Conservation (phyloP, 2,888 invertebrate genomes). For the Ophion obscuratus region DNA sequence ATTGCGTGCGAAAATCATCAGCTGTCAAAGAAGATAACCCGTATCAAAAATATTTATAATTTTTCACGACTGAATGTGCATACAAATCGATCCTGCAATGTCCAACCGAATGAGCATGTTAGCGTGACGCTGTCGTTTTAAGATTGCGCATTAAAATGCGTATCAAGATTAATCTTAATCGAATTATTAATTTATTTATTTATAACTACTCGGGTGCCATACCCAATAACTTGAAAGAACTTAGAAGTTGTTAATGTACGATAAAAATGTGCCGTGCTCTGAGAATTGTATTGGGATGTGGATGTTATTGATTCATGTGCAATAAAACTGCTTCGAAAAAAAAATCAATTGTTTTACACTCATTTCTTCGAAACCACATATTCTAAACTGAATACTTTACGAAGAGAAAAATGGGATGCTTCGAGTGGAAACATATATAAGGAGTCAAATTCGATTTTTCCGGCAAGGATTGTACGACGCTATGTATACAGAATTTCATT, state of each 20-base stretch:
- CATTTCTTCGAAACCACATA: not conserved
- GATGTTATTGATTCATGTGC: conserved; percentile 59
- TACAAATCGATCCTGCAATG: conserved; percentile 2
- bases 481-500: not conserved
- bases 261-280: conserved; percentile 42
- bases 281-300: conserved; percentile 39
- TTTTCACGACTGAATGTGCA: conserved; percentile 27
- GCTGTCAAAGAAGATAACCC: conserved; percentile 33
- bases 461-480: not conserved
- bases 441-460: not conserved
- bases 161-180: conserved; percentile 64
- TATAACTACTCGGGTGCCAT: conserved; percentile 79
- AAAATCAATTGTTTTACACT: not conserved
- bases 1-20: conserved; percentile 60
- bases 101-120: not conserved
- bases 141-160: not conserved
- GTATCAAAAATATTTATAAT: conserved; percentile 31
- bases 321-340: conserved; percentile 59
- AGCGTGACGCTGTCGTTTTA: not conserved
- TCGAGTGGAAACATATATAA: not conserved
- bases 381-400: not conserved
- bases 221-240: conserved; percentile 73
- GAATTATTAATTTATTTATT: conserved; percentile 67
- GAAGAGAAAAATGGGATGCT: not conserved
- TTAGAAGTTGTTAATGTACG: conserved; percentile 35